Percentiles rank a stretch among this genome's conserved stretches.
phyloP scores from a whole-genome alignment of 2,888 invertebrate species.

The Ctenicera cuprea region DNA sequence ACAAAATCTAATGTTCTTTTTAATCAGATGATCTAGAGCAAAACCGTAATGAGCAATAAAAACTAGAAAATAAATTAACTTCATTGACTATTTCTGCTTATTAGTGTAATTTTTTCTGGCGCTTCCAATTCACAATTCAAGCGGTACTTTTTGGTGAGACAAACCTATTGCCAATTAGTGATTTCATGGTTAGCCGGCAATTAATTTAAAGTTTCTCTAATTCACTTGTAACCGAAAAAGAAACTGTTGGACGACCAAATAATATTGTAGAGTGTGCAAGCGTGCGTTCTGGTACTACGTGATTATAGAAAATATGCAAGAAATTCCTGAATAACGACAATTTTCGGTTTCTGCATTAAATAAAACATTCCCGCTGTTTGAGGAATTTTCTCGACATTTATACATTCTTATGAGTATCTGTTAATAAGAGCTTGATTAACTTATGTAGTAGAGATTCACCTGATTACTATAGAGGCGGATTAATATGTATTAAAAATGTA shows the following conservation, averaged over 20 bases:
- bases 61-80: background rate
- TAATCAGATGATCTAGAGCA: too few relatives aligned
- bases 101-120: background rate
- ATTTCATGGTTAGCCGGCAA: background rate
- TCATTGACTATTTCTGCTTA: background rate
- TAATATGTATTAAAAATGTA: background rate
- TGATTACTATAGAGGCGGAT: background rate
- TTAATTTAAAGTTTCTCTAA: constrained; percentile 18
- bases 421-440: background rate
- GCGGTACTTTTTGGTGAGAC: too few relatives aligned
- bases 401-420: constrained; percentile 5
- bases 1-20: too few relatives aligned
- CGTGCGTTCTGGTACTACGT: background rate
- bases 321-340: background rate
- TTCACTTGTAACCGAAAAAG: background rate
- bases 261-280: background rate
- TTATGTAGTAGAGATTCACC: background rate
- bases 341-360: background rate
- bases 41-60: background rate
- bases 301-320: constrained; percentile 5
- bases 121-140: background rate
- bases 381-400: constrained; percentile 22
- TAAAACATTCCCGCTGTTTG: background rate
- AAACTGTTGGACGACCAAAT: constrained; percentile 1
- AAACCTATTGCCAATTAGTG: constrained; percentile 10